These are phyloP conservation scores for Cheilosia vernalis DNA, from an alignment of 2,888 invertebrate species.

Conservation along the genomic window DNA sequence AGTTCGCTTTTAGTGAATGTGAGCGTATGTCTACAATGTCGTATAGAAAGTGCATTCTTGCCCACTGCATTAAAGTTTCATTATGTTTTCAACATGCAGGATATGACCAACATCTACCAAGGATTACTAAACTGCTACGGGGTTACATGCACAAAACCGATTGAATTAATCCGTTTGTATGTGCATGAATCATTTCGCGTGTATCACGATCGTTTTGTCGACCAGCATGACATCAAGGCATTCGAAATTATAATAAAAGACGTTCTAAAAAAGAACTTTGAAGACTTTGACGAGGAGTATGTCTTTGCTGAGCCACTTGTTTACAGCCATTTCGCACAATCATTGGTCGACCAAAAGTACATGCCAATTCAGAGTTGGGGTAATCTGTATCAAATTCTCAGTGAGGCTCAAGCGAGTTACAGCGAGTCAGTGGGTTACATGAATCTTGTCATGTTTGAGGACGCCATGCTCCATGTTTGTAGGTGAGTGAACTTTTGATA, in stretches of 20 bases:
- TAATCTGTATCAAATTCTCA: conserved; percentile 89
- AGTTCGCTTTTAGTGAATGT: conserved; percentile 85
- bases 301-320: conserved; percentile 91
- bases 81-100: conserved; percentile 95
- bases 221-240: conserved; percentile 89
- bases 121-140: conserved; percentile 93
- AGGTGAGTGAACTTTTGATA: conserved; percentile 83
- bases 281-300: conserved; percentile 90
- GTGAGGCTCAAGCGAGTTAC: conserved; percentile 92
- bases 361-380: conserved; percentile 90
- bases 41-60: conserved; percentile 90
- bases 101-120: conserved; percentile 97
- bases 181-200: conserved; percentile 96
- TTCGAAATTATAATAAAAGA: conserved; percentile 91
- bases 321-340: conserved; percentile 96
- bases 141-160: conserved; percentile 88
- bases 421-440: conserved; percentile 96
- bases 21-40: conserved; percentile 90
- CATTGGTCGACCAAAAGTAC: conserved; percentile 91
- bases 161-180: conserved; percentile 92
- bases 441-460: conserved; percentile 97
- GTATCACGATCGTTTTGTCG: conserved; percentile 95
- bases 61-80: conserved; percentile 98
- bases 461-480: conserved; percentile 96
- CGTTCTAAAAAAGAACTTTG: conserved; percentile 91